A percentile compares a stretch with the other conserved stretches of the same genome.
Evolutionary conservation across 2,113 vertebrate genomes (phyloP).

Genomic region (Rafetus swinhoei): DNA sequence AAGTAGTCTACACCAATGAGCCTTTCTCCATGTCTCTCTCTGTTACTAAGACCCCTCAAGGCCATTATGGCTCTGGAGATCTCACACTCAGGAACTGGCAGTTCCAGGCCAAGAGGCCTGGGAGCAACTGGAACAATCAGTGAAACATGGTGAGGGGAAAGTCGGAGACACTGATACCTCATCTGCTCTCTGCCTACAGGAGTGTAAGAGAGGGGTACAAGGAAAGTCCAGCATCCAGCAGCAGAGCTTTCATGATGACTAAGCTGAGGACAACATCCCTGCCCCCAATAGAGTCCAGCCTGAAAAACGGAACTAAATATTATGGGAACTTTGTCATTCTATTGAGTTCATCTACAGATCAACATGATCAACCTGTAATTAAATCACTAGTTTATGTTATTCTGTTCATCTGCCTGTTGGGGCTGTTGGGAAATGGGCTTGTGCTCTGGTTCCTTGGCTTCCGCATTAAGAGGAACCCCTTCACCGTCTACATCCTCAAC

Average conservation of each 20-base stretch:
- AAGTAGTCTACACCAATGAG: neutral
- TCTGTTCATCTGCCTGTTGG: conserved; percentile 74
- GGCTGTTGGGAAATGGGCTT: conserved; percentile 76
- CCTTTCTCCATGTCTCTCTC: neutral
- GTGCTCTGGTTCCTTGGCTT: conserved; percentile 79
- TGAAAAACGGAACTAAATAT: neutral
- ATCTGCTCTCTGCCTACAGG: conserved; percentile 41
- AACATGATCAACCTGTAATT: no score
- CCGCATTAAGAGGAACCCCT: conserved; percentile 76
- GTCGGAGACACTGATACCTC: neutral
- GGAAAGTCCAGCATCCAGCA: neutral
- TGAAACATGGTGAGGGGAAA: neutral
- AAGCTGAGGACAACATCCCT: neutral
- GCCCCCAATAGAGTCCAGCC: neutral
- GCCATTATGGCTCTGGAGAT: neutral
- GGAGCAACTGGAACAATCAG: neutral
- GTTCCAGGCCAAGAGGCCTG: neutral
- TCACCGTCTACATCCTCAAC: conserved; percentile 79
- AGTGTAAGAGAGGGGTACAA: neutral
- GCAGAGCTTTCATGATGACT: conserved; percentile 45
- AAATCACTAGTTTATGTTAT: conserved; percentile 13
- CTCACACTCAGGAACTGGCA: neutral
- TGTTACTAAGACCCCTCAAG: neutral
- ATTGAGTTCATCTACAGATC: neutral
- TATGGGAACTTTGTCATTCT: rapidly evolving